Conservation (phyloP, 2,888 invertebrate species). For the Anorthoa munda region DNA sequence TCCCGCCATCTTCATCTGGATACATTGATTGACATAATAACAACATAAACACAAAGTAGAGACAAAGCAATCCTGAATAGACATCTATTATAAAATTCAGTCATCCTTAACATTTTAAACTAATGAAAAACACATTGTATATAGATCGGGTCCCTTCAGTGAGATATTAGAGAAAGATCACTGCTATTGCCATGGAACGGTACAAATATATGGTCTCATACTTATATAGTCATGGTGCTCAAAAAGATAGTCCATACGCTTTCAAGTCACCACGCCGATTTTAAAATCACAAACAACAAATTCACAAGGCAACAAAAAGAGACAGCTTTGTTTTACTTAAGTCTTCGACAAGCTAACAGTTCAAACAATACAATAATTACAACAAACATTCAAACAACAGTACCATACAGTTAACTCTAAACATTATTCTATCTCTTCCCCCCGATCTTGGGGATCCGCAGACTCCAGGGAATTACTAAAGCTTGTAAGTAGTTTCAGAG, state of each 20-base stretch:
- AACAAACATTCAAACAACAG: conserved; percentile 7
- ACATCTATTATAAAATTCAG: no score
- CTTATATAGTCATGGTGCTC: background rate
- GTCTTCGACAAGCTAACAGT: background rate
- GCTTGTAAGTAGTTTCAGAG: conserved; percentile 64
- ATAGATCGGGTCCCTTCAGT: no score
- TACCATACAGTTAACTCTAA: conserved; percentile 20
- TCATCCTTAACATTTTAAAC: no score
- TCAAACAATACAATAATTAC: background rate
- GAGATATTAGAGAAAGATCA: no score
- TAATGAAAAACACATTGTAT: no score
- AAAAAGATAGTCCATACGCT: background rate
- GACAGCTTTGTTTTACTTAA: background rate
- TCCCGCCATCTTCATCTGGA: no score
- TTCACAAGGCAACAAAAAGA: background rate
- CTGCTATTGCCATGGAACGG: no score
- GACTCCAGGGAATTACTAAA: conserved; percentile 50
- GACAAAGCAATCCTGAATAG: no score
- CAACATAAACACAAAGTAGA: no score
- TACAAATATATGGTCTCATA: no score
- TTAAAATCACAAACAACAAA: background rate
- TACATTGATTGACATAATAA: no score
- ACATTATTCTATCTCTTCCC: conserved; percentile 36
- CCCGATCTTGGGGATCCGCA: conserved; percentile 24
- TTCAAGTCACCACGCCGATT: background rate